Conservation (phyloP, 2,113 vertebrate genomes). For the Xenus cinereus region DNA sequence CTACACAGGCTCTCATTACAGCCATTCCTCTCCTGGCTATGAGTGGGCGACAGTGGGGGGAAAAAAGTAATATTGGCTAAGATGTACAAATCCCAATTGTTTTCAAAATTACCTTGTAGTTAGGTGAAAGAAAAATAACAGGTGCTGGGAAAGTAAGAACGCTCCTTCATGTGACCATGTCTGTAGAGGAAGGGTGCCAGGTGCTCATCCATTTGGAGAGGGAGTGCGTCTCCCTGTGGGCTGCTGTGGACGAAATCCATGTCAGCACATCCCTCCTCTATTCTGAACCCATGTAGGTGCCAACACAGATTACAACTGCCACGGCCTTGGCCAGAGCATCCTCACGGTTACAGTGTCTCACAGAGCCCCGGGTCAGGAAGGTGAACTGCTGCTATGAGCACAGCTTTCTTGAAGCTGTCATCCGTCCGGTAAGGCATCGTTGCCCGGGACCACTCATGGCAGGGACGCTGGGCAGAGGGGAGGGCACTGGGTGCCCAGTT, state of each 20-base stretch:
- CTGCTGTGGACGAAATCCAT: neutral
- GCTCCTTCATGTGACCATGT: neutral
- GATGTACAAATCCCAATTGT: neutral
- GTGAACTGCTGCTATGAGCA: constrained; percentile 1
- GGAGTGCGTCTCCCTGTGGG: neutral
- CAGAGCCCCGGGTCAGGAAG: constrained; percentile 46
- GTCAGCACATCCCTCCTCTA: neutral
- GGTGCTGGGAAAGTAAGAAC: neutral
- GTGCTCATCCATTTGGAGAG: neutral
- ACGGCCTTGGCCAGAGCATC: neutral
- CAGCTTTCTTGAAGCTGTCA: neutral
- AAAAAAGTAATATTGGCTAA: neutral
- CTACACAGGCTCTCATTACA: neutral
- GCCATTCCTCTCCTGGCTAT: neutral
- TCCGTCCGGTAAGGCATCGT: constrained; percentile 52
- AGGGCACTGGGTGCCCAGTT: neutral
- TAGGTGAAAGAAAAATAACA: neutral
- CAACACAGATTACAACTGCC: neutral
- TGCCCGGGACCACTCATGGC: rapidly evolving
- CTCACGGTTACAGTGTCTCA: neutral
- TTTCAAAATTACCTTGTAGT: neutral
- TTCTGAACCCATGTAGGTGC: constrained; percentile 24
- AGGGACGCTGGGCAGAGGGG: neutral
- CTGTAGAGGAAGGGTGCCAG: neutral
- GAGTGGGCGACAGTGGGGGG: neutral